Evolutionary conservation across 1,140 invertebrate genomes (phyloP), one percentile per base, ranked within the genome.

Genomic region (Druon quercuslanigerum): DNA sequence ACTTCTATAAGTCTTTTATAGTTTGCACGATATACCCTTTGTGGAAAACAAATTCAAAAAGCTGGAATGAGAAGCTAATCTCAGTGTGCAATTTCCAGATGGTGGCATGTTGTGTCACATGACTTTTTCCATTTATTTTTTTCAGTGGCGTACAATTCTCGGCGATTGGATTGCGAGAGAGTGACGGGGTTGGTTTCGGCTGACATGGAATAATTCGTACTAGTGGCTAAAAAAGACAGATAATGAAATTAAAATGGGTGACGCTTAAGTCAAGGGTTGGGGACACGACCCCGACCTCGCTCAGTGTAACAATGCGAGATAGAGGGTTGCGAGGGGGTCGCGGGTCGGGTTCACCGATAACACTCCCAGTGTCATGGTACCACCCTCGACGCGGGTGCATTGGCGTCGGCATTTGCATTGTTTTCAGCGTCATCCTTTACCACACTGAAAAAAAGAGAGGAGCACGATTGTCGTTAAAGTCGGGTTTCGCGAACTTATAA

Each of bases 181-280:
- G 74, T 74, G 83, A 82, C 81, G 83, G 83, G 56, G 80, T 77
- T 77, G 77, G 80, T 82, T 79, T 80, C 54, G 79, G 57, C 72
- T 74, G 77, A 79, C 78, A 79, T 78, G 79, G 77, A 82, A 84
- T 84, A 84, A 84, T 84, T 84, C 81, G 80, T 84, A 81, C 79
- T 80, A 79, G 78, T 82, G 87, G 85, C 84, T 86, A 85, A 88
- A 88, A 85, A 86, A 83, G 83, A 81, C 85, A 88, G 86, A 90
- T 88, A 88, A 89, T 89, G 87, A 88, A 88, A 88, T 86, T 85
- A 88, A 88, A 88, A 87, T 86, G 86, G 79, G 88, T 87, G 84
- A 88, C 83, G 85, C 81, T 89, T 79, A 84, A 88, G 86, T 86
- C 80, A 84, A 86, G 82, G 83, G 84, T 85, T 85, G 86, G 80